Evolutionary conservation across 1,140 invertebrate species (phyloP).

Genomic region (Drosophila seguyi): DNA sequence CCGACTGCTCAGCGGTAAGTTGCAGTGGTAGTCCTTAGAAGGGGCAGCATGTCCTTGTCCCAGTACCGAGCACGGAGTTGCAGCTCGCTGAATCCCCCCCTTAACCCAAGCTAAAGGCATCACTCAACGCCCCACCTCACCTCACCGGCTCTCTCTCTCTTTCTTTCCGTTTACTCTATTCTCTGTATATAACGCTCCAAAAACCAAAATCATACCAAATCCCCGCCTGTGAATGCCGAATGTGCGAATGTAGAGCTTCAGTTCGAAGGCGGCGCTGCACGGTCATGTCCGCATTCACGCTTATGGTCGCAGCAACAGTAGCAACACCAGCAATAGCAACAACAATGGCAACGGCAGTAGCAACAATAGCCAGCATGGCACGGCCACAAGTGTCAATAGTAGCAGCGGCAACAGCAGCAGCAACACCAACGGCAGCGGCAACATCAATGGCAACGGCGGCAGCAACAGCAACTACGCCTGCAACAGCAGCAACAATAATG

Average conservation of each 20-base stretch:
- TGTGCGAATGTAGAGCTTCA: slow-evolving; percentile 90
- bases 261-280: slow-evolving; percentile 91
- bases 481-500: slow-evolving; percentile 22
- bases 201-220: slow-evolving; percentile 18
- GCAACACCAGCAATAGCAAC: slow-evolving; percentile 55
- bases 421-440: slow-evolving; percentile 34
- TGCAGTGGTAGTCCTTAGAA: background rate
- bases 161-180: slow-evolving; percentile 45
- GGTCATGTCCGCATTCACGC: slow-evolving; percentile 91
- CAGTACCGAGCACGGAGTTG: slow-evolving; percentile 10
- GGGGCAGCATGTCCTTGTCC: slow-evolving; percentile 13
- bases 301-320: slow-evolving; percentile 76
- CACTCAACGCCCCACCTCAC: slow-evolving; percentile 11
- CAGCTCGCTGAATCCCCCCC: slow-evolving; percentile 1
- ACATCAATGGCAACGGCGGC: slow-evolving; percentile 26
- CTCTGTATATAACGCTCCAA: slow-evolving; percentile 63
- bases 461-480: slow-evolving; percentile 23
- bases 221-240: slow-evolving; percentile 18
- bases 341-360: slow-evolving; percentile 38
- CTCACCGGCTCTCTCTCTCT: slow-evolving; percentile 24
- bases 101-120: slow-evolving; percentile 7
- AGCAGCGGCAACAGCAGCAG: slow-evolving; percentile 2
- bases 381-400: slow-evolving; percentile 35
- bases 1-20: slow-evolving; percentile 90
- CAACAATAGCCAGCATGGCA: slow-evolving; percentile 53